Percentiles rank a stretch among this genome's conserved stretches.
phyloP scores from a whole-genome alignment of 2,797 vertebrate genomes.

The Australoheros facetus region DNA sequence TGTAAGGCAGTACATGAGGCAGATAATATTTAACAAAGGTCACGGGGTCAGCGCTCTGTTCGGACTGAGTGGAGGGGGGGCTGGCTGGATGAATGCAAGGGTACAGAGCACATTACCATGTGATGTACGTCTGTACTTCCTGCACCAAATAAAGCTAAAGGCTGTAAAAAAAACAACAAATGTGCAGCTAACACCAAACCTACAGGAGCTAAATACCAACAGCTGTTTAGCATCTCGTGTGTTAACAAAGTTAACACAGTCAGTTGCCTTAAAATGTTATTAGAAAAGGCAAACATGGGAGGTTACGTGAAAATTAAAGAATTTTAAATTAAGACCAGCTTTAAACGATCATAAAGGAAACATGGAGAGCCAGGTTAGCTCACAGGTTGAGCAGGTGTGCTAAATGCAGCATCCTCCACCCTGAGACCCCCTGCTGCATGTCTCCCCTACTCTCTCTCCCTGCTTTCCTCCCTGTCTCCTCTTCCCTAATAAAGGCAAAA shows the following conservation, averaged over 20 bases:
- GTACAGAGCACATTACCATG: constrained; percentile 15
- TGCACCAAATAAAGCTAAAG: background rate
- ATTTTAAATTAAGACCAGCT: background rate
- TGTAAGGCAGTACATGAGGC: constrained; percentile 61
- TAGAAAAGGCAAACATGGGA: background rate
- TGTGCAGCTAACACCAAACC: background rate
- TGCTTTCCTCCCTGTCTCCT: background rate
- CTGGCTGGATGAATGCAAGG: background rate
- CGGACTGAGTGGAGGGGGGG: constrained; percentile 17
- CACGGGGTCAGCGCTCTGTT: constrained; percentile 53
- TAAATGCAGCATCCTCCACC: background rate
- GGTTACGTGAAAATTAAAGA: background rate
- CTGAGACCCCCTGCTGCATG: background rate
- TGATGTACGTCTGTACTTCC: constrained; percentile 21
- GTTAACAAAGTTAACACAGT: background rate
- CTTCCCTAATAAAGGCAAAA: background rate
- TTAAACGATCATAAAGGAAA: background rate
- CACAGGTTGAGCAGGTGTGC: background rate
- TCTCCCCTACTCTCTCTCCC: too few species aligned
- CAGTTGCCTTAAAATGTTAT: background rate
- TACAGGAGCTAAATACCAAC: background rate
- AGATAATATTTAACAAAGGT: constrained; percentile 84
- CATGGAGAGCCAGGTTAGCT: background rate
- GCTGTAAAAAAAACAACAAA: background rate
- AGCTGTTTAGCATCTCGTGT: background rate